A percentile compares a stretch with the other conserved stretches of the same genome.
phyloP scores from a whole-genome alignment of 2,888 invertebrate species.

The Pheosia tremula region DNA sequence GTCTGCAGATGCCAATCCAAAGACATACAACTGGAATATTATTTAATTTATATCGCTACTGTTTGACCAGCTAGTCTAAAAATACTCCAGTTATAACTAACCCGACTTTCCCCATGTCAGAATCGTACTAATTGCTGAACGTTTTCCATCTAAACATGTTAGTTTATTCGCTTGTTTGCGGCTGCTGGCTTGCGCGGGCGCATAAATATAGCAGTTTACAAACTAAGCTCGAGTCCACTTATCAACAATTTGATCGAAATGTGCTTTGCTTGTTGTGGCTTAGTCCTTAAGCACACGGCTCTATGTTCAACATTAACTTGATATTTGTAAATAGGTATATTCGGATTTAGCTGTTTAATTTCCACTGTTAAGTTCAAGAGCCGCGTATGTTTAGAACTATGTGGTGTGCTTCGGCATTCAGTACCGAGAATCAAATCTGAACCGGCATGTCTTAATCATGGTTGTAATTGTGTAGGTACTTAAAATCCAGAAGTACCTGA shows the following conservation, averaged over 20 bases:
- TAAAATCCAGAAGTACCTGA: too few relatives aligned
- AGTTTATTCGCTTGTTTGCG: slow-evolving; percentile 18
- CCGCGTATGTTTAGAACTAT: background rate
- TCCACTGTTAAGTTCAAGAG: background rate
- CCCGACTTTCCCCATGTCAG: slow-evolving; percentile 18
- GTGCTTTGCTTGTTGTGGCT: background rate
- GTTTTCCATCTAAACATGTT: slow-evolving; percentile 20
- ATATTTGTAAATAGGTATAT: background rate
- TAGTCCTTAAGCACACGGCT: background rate
- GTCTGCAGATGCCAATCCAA: too few relatives aligned
- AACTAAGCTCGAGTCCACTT: slow-evolving; percentile 22
- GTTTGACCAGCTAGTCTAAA: background rate
- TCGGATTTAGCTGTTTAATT: background rate
- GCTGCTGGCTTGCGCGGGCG: slow-evolving; percentile 13
- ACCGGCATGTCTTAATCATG: too few relatives aligned
- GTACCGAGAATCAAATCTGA: too few relatives aligned
- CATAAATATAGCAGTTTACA: slow-evolving; percentile 37
- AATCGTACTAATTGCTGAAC: slow-evolving; percentile 21
- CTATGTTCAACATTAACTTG: background rate
- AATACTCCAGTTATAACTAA: slow-evolving; percentile 3
- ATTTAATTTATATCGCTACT: too few relatives aligned
- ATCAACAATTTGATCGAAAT: slow-evolving; percentile 34
- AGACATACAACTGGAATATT: too few relatives aligned
- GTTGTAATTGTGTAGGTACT: too few relatives aligned
- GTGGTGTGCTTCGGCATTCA: too few relatives aligned